Evolutionary conservation across 2,888 invertebrate species (phyloP).

Genomic region (Latrodectus elegans): DNA sequence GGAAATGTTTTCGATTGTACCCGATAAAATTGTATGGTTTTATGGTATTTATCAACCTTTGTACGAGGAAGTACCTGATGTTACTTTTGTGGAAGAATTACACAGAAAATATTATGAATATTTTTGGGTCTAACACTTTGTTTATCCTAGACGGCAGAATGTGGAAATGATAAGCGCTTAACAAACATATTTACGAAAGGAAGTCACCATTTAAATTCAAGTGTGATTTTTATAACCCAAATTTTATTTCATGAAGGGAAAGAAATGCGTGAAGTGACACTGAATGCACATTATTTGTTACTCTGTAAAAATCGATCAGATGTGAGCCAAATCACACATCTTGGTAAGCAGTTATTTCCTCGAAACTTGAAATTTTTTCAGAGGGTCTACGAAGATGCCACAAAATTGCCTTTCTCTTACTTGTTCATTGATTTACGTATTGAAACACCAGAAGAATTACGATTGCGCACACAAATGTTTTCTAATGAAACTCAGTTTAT

Average conservation of each 20-base stretch:
- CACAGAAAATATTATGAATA: not conserved
- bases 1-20: conserved; percentile 2
- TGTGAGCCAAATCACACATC: not conserved
- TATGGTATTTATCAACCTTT: conserved; percentile 22
- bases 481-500: too few relatives aligned
- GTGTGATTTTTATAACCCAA: conserved; percentile 31
- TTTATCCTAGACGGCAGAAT: conserved; percentile 33
- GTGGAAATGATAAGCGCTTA: conserved; percentile 3
- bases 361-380: not conserved
- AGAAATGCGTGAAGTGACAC: conserved; percentile 8
- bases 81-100: conserved; percentile 17
- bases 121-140: not conserved
- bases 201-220: conserved; percentile 25
- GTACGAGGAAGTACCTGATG: conserved; percentile 8
- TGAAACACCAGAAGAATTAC: too few relatives aligned
- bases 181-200: conserved; percentile 9
- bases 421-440: too few relatives aligned
- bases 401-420: too few relatives aligned
- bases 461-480: too few relatives aligned
- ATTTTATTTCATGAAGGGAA: conserved; percentile 28
- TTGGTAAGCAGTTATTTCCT: conserved; percentile 11
- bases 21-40: conserved; percentile 19
- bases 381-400: not conserved
- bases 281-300: not conserved
- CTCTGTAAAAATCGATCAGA: conserved; percentile 12